These are phyloP conservation scores for Drosophila multiciliata DNA, from an alignment of 2,888 invertebrate species.

Conservation along the genomic window DNA sequence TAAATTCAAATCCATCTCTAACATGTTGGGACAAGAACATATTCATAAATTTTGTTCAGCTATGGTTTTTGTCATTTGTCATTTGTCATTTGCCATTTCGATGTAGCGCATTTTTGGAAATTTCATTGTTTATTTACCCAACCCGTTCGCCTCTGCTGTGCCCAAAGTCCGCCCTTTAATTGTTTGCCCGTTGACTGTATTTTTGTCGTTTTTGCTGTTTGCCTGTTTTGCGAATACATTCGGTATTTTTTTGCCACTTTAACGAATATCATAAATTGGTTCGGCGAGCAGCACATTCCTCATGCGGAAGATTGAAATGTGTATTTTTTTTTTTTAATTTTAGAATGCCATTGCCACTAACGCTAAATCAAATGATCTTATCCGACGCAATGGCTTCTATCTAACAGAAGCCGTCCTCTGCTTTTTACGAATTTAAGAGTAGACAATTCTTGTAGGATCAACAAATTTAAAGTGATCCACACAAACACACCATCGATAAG, in stretches of 20 bases:
- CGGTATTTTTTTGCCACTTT: constrained; percentile 47
- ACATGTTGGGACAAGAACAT: too few relatives aligned
- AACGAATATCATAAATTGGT: constrained; percentile 81
- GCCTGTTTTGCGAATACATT: constrained; percentile 29
- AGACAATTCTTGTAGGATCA: background rate
- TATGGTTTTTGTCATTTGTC: background rate
- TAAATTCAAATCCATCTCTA: background rate
- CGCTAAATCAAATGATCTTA: background rate
- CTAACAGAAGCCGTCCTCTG: background rate
- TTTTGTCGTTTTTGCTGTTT: constrained; percentile 19
- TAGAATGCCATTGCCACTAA: constrained; percentile 28
- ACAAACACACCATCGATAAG: background rate
- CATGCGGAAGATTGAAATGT: constrained; percentile 80
- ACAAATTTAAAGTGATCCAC: background rate
- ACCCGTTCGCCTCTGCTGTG: background rate
- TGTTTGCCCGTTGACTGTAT: constrained; percentile 31
- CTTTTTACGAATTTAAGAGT: background rate
- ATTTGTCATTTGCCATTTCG: background rate
- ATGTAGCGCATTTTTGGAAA: constrained; percentile 1
- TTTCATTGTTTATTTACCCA: background rate
- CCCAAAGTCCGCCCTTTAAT: constrained; percentile 3
- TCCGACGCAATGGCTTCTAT: background rate
- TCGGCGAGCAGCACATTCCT: constrained; percentile 76
- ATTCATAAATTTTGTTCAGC: background rate
- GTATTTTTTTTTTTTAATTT: constrained; percentile 43